These are phyloP conservation scores for Dioctria linearis DNA, from an alignment of 2,888 invertebrate genomes.

Conservation along the genomic window DNA sequence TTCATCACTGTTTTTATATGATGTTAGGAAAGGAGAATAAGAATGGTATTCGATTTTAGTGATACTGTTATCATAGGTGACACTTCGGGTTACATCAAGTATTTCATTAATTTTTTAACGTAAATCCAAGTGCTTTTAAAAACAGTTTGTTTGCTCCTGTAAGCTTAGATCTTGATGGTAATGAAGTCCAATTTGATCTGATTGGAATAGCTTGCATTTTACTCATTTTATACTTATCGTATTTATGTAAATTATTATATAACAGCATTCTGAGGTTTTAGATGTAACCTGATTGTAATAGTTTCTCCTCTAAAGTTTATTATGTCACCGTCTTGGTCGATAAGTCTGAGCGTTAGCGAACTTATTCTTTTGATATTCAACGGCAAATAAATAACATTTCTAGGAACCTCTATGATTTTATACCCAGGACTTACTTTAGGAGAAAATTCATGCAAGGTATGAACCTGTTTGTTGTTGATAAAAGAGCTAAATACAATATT, in stretches of 20 bases:
- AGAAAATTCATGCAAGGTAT: too few species aligned
- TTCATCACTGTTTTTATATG: conserved; percentile 57
- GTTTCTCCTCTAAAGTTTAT: conserved; percentile 65
- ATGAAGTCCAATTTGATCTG: not conserved
- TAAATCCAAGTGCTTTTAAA: conserved; percentile 54
- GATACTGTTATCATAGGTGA: conserved; percentile 52
- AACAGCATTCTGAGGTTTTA: conserved; percentile 57
- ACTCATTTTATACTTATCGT: conserved; percentile 1
- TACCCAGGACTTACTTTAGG: conserved; percentile 64
- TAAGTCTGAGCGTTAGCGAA: conserved; percentile 62
- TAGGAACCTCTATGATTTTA: conserved; percentile 61
- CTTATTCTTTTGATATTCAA: conserved; percentile 61
- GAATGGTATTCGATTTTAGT: conserved; percentile 51
- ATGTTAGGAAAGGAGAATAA: conserved; percentile 53
- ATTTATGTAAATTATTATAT: conserved; percentile 59
- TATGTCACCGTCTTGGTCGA: too few species aligned
- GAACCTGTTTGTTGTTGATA: conserved; percentile 9
- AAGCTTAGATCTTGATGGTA: conserved; percentile 25
- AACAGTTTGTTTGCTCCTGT: conserved; percentile 50
- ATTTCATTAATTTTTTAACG: conserved; percentile 52
- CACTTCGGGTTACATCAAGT: conserved; percentile 11
- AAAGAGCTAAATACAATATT: conserved; percentile 16
- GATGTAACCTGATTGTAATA: conserved; percentile 63
- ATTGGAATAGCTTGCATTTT: not conserved
- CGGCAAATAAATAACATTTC: conserved; percentile 65